These are phyloP conservation scores for Tetramorium simillimum DNA, from an alignment of 1,140 invertebrate genomes.

Conservation along the genomic window DNA sequence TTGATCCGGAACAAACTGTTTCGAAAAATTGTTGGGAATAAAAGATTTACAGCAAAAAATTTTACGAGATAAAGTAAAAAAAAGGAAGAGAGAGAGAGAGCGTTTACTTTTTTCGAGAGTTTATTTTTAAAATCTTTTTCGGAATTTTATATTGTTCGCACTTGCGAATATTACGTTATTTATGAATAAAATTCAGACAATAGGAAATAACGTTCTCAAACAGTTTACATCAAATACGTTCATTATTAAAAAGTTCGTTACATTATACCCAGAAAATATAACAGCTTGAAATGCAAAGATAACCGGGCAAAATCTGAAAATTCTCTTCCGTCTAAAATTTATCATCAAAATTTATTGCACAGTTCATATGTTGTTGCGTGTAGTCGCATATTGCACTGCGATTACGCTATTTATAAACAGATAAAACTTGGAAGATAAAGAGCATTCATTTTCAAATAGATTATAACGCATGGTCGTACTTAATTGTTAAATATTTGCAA, in stretches of 20 bases:
- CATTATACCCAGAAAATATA: not conserved
- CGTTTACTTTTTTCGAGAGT: not conserved
- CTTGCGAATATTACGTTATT: not conserved
- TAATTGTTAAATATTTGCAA: not conserved
- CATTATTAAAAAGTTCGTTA: not conserved
- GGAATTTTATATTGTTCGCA: not conserved
- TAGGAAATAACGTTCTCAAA: not conserved
- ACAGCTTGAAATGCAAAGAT: slow-evolving; percentile 14
- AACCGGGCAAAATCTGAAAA: slow-evolving; percentile 13
- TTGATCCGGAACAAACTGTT: not conserved
- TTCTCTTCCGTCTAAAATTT: slow-evolving; percentile 6
- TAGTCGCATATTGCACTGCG: slow-evolving; percentile 2
- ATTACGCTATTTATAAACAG: slow-evolving; percentile 40
- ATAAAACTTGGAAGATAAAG: not conserved
- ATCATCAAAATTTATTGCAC: slow-evolving; percentile 32
- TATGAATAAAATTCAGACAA: not conserved
- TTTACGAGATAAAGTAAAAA: not conserved
- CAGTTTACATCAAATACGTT: not conserved
- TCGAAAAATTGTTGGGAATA: not conserved
- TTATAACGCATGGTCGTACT: not conserved
- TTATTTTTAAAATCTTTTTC: not conserved
- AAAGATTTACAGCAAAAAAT: not conserved
- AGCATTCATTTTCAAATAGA: not conserved
- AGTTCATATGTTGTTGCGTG: not conserved
- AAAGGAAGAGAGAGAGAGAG: not conserved